Evolutionary conservation across 2,888 invertebrate genomes (phyloP), one percentile per base, ranked within the genome.

Genomic region (Labia minor): DNA sequence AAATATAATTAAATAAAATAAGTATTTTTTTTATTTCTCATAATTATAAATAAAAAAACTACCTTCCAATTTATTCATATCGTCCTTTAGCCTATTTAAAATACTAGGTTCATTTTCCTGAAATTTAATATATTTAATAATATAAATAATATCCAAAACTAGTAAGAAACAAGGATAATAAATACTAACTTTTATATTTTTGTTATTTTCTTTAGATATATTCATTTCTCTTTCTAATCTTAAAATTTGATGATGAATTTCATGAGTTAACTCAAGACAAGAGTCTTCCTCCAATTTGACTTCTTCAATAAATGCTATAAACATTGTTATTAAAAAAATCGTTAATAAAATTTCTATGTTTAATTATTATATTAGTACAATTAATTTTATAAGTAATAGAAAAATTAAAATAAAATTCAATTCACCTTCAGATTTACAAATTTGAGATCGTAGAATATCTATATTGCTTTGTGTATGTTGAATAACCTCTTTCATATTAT

Each of bases 391-490:
- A n/a, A n/a, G n/a, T n/a, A n/a, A n/a, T n/a, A n/a, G n/a, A n/a
- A n/a, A n/a, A n/a, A n/a, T n/a, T n/a, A n/a, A n/a, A n/a, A n/a
- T n/a, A n/a, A n/a, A n/a, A 68, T 76, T 74, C 66, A 78, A 70
- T 68, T 76, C 75, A 26, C 71, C 73, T 69, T 78, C 77, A 3
- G 76, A 75, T 64, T 73, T 74, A 70, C 77, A 75, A 64, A 78
- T 68, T 69, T 77, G 75, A 21, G 72, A 76, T 73, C 73, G 69
- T 67, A 72, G 70, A 19, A 65, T 70, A 67, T 73, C 72, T 21
- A 72, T 67, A 63, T 72, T 72, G 61, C 68, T 70, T 69, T 65
- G 62, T 65, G 65, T 62, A 67, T 67, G 63, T 62, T 66, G 49
- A 21, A 69, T n/a, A n/a, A 21, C 68, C 26, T 71, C 70, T 20